Percentiles rank a stretch among this genome's conserved stretches.
Conservation (phyloP, 2,113 vertebrate genomes). For the Podocnemis expansa region DNA sequence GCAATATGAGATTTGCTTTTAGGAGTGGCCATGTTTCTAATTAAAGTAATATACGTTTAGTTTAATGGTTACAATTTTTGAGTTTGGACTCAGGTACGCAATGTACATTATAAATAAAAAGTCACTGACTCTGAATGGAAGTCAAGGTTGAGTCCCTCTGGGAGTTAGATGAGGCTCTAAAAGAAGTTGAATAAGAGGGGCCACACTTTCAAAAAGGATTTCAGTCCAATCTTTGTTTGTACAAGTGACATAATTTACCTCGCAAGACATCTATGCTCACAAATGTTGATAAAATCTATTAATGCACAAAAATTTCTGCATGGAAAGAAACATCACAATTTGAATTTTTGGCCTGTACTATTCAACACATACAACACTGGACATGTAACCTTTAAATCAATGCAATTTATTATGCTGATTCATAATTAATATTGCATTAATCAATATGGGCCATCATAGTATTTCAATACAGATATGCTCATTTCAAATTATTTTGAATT, state of each 20-base stretch:
- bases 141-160: slow-evolving; percentile 6
- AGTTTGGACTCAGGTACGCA: not conserved
- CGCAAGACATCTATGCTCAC: not conserved
- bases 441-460: not conserved
- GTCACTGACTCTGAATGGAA: slow-evolving; percentile 1
- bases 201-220: not conserved
- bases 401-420: not conserved
- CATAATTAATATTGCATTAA: not conserved
- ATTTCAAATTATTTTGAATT: fast-evolving
- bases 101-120: not conserved
- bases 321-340: not conserved
- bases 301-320: not conserved
- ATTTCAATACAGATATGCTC: not conserved
- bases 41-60: not conserved
- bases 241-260: not conserved
- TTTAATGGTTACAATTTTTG: not conserved
- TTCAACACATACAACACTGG: not conserved
- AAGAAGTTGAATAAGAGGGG: slow-evolving; percentile 13
- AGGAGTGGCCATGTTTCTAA: not conserved
- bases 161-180: not conserved
- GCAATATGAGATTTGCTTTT: not conserved
- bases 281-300: not conserved
- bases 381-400: not conserved
- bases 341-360: fast-evolving
- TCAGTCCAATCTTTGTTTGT: slow-evolving; percentile 3